Conservation (phyloP, 2,888 invertebrate species). For the Nomada goodeniana region DNA sequence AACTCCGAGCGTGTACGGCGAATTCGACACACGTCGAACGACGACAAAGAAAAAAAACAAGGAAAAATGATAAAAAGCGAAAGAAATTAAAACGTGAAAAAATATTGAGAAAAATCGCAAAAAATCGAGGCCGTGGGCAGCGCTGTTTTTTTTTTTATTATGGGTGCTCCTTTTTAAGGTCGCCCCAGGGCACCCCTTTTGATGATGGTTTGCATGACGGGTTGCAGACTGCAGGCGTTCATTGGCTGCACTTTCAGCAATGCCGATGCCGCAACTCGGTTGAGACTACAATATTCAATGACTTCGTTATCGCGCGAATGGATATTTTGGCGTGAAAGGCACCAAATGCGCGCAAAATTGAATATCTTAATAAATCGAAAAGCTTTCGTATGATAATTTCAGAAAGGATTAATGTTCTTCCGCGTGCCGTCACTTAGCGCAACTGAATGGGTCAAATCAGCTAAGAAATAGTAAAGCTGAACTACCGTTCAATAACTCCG, state of each 20-base stretch:
- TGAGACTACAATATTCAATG: neutral
- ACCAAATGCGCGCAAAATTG: neutral
- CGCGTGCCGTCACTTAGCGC: too few species aligned
- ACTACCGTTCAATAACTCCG: too few species aligned
- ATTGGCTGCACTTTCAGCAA: neutral
- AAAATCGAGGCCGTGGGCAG: constrained; percentile 4
- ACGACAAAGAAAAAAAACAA: constrained; percentile 26
- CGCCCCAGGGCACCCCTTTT: constrained; percentile 41
- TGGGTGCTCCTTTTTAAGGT: neutral
- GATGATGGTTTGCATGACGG: constrained; percentile 31
- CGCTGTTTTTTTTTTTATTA: constrained; percentile 25
- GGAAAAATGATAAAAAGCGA: constrained; percentile 23
- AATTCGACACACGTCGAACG: constrained; percentile 1
- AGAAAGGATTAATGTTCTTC: too few species aligned
- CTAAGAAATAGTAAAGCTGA: too few species aligned
- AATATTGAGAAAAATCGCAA: constrained; percentile 16
- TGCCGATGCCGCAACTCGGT: constrained; percentile 1
- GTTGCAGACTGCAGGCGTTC: constrained; percentile 65
- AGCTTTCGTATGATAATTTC: too few species aligned
- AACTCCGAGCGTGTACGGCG: constrained; percentile 14
- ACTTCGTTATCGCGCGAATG: neutral
- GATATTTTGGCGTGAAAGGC: neutral
- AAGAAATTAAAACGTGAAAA: neutral
- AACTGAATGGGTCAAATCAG: too few species aligned
- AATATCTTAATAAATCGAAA: too few species aligned